These are phyloP conservation scores for Lymantria dispar DNA, from an alignment of 2,888 invertebrate genomes.

Conservation along the genomic window DNA sequence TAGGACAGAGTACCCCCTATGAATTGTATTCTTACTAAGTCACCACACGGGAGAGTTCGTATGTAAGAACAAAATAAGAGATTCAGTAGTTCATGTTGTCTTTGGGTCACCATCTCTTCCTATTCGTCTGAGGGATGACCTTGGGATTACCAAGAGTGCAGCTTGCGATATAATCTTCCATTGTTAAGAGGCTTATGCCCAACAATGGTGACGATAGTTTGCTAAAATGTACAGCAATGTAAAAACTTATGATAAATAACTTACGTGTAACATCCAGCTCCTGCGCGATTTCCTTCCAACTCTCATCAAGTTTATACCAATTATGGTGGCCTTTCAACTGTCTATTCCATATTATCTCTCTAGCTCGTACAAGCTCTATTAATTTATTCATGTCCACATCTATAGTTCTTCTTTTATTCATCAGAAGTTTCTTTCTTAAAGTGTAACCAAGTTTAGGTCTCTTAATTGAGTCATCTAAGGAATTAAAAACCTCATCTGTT, in stretches of 20 bases:
- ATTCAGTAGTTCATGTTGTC: too few species aligned
- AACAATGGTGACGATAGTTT: too few species aligned
- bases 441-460: slow-evolving; percentile 72
- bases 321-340: slow-evolving; percentile 74
- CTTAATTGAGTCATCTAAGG: slow-evolving; percentile 68
- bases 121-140: too few species aligned
- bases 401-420: slow-evolving; percentile 69
- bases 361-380: slow-evolving; percentile 62
- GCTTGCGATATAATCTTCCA: too few species aligned
- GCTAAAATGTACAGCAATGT: too few species aligned
- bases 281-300: slow-evolving; percentile 73
- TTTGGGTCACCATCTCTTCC: too few species aligned
- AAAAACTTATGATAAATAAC: slow-evolving; percentile 26
- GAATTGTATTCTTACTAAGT: too few species aligned
- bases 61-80: too few species aligned
- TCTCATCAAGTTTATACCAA: slow-evolving; percentile 75
- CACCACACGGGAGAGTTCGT: too few species aligned
- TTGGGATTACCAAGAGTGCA: too few species aligned
- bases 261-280: slow-evolving; percentile 72
- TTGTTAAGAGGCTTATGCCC: too few species aligned
- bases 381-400: slow-evolving; percentile 72
- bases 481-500: slow-evolving; percentile 62
- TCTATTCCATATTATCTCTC: slow-evolving; percentile 74
- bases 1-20: too few species aligned
- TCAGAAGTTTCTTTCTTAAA: slow-evolving; percentile 68